Conservation (phyloP, 2,888 invertebrate genomes). For the Epirrita christyi region DNA sequence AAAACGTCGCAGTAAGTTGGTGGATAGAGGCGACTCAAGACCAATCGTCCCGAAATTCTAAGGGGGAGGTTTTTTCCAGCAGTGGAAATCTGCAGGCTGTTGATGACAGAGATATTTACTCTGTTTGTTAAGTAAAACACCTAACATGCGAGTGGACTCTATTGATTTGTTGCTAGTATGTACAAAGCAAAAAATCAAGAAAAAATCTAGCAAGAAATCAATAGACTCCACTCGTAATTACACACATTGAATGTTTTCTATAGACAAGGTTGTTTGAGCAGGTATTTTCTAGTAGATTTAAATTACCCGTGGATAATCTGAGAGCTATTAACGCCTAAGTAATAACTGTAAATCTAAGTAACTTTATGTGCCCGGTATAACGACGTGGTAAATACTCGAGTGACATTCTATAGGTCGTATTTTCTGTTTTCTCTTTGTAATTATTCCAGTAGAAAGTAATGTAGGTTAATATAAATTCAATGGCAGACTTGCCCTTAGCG, state of each 20-base stretch:
- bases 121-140: too few relatives aligned
- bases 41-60: too few relatives aligned
- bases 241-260: slow-evolving; percentile 17
- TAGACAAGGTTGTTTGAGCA: slow-evolving; percentile 19
- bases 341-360: slow-evolving; percentile 25
- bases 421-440: slow-evolving; percentile 17
- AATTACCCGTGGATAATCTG: slow-evolving; percentile 21
- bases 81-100: too few relatives aligned
- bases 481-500: too few relatives aligned
- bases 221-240: slow-evolving; percentile 20
- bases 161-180: too few relatives aligned
- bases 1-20: too few relatives aligned
- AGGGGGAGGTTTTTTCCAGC: too few relatives aligned
- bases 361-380: slow-evolving; percentile 21
- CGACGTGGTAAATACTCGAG: slow-evolving; percentile 8
- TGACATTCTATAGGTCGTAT: slow-evolving; percentile 15
- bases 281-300: slow-evolving; percentile 27
- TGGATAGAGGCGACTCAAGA: too few relatives aligned
- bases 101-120: too few relatives aligned
- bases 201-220: slow-evolving; percentile 7
- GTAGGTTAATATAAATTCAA: too few relatives aligned
- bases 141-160: too few relatives aligned
- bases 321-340: slow-evolving; percentile 17
- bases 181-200: too few relatives aligned
- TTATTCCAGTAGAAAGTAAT: slow-evolving; percentile 5